Evolutionary conservation across 2,113 vertebrate genomes (phyloP).

Genomic region (Oreochromis aureus): DNA sequence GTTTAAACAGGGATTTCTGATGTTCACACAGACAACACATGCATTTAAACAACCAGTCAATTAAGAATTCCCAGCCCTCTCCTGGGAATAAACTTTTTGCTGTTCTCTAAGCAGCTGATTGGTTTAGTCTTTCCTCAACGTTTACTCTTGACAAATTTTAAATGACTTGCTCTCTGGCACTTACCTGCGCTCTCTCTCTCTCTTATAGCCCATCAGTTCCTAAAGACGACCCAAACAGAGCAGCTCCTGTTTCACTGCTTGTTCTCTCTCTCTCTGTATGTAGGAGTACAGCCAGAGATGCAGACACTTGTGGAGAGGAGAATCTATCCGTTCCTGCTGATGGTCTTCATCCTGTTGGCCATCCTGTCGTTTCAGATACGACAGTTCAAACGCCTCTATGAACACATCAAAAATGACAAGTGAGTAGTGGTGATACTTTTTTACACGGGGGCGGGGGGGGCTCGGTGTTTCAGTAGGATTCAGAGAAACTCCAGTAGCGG

Average conservation of each 20-base stretch:
- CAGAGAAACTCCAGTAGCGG: not conserved
- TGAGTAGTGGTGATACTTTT: conserved; percentile 55
- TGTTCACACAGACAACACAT: not conserved
- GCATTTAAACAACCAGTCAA: not conserved
- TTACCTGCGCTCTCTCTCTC: not conserved
- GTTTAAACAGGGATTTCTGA: not conserved
- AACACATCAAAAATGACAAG: conserved; percentile 99
- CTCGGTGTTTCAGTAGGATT: not conserved
- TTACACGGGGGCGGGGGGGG: too few relatives aligned
- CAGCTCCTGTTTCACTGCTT: not conserved
- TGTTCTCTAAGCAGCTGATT: not conserved
- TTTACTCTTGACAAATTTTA: not conserved
- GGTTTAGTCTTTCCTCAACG: not conserved
- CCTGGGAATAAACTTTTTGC: not conserved
- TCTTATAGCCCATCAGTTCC: not conserved
- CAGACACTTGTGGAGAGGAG: conserved; percentile 77
- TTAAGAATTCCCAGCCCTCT: not conserved
- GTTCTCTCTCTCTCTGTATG: not conserved
- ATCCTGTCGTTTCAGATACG: conserved; percentile 94
- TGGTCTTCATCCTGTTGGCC: conserved; percentile 88
- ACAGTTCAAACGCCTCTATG: conserved; percentile 97
- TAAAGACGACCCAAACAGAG: not conserved
- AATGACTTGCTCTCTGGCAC: not conserved
- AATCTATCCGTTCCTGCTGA: conserved; percentile 94
- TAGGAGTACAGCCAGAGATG: conserved; percentile 55